Base-by-base conservation (phyloP, 2,888 invertebrate genomes). In the Myathropa florea region DNA sequence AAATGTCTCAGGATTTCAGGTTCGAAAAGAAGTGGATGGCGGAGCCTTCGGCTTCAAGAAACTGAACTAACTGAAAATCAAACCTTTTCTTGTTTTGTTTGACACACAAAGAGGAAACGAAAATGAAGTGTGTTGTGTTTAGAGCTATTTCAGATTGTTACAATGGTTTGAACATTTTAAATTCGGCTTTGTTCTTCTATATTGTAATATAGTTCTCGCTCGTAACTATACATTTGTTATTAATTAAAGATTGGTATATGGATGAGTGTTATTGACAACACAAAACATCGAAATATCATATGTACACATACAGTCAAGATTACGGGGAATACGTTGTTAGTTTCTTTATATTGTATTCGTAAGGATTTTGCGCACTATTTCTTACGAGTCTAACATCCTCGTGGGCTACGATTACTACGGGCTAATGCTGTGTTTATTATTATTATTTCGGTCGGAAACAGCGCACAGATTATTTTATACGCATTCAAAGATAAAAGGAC, bases 401-500 rank as follows among this genome's bases (percentile, higher is more conserved):
- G 82, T 86, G 82, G 60, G 70, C 78, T 57, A 64, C 63, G 36
- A 82, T 86, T 85, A 86, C 85, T 82, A 86, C 82, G 82, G 73
- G 23, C 77, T 78, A 57, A 67, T 79, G 85, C 68, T 73, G 73
- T 85, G 68, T 83, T 75, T 83, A 75, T 86, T 86, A 78, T 80
- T 81, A 85, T 79, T 86, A 79, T 86, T 86, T 83, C 79, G 71
- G 65, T 83, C 75, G 71, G 71, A 81, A 46, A 57, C 63, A 82
- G 55, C 23, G 59, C 64, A 65, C 39, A 71, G 64, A 39, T 30
- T 71, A 61, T 59, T 57, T 33, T 39, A 46, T 57, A 30, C 24
- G 30, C 12, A 57, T 63, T 7, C 55, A 24, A 63, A 65, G n/a
- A 46, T 18, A 18, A 18, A 46, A 18, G 18, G n/a, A 46, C 33